phyloP scores from a whole-genome alignment of 2,888 invertebrate genomes.

The Phortica okadai region DNA sequence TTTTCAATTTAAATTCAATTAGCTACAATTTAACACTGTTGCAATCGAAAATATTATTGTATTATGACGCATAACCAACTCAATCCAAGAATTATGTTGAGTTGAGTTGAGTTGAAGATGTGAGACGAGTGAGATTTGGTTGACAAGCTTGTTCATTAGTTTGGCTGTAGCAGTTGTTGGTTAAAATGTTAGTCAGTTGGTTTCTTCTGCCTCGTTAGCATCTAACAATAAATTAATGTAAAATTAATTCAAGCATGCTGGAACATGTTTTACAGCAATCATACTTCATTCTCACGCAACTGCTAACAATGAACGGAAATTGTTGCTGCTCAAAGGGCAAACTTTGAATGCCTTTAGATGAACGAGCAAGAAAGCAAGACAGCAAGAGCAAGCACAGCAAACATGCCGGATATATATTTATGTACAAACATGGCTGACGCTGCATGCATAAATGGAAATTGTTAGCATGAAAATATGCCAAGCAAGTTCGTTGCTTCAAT shows the following conservation, averaged over 20 bases:
- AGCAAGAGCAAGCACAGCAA: not conserved
- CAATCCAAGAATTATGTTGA: not conserved
- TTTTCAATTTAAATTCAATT: slow-evolving; percentile 19
- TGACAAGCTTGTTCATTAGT: not conserved
- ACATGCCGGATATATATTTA: not conserved
- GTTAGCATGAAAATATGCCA: no score
- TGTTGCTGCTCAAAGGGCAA: slow-evolving; percentile 6
- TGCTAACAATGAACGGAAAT: slow-evolving; percentile 17
- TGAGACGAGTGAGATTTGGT: not conserved
- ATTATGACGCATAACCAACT: not conserved
- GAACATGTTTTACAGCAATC: slow-evolving; percentile 3
- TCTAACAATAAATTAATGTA: slow-evolving; percentile 26
- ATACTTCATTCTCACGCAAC: not conserved
- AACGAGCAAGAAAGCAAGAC: not conserved
- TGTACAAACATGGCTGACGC: not conserved
- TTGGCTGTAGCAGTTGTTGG: not conserved
- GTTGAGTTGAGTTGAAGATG: not conserved
- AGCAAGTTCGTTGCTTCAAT: no score
- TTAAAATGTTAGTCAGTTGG: not conserved
- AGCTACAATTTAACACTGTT: not conserved
- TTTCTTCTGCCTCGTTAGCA: not conserved
- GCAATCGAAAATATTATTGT: not conserved
- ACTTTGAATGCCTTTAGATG: slow-evolving; percentile 10
- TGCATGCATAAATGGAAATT: no score
- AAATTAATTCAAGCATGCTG: slow-evolving; percentile 22